Evolutionary conservation across 2,113 vertebrate species (phyloP), one percentile per base, ranked within the genome.

Genomic region (Microcebus griseorufus): DNA sequence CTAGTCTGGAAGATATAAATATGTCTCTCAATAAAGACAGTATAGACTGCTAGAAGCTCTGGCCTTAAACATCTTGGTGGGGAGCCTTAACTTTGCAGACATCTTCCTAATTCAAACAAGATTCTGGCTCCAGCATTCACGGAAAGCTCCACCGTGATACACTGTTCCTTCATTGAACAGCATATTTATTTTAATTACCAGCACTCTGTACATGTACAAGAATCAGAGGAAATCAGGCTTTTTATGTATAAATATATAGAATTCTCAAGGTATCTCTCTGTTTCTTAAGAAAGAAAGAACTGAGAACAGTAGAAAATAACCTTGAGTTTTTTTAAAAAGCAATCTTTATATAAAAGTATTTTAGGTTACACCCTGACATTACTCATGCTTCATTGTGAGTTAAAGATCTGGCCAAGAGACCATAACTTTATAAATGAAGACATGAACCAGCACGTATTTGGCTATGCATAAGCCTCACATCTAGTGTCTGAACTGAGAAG

Each of bases 1-100:
- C 98, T 97, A 97, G 98, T 98, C 99, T 99, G 99, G 98, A 99
- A 99, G 98, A 99, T 98, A 99, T 99, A 99, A 99, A 99, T 99
- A 99, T 97, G 95, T 98, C 98, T 99, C 98, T 98, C 98, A 98
- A 97, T 98, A 97, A 97, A 98, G 99, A 98, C 97, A 98, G 98
- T 98, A 98, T 94, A 96, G 98, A 96, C 98, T 98, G 96, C 97
- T 98, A 95, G 98, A 98, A 98, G 98, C 97, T 97, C 94, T 95
- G 97, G 98, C 97, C 97, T 97, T 98, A 95, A 90, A 89, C 88
- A 83, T 98, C 98, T 98, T 98, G 73, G 64, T 48, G 95, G 98
- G 98, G 98, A 42, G 97, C 98, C 98, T 98, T 98, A 94, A 86
- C 98, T 97, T 98, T 98, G 97, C 98, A 98, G 97, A 98, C 97